phyloP scores from a whole-genome alignment of 2,113 vertebrate species.

The Hypocryptadius cinnamomeus region DNA sequence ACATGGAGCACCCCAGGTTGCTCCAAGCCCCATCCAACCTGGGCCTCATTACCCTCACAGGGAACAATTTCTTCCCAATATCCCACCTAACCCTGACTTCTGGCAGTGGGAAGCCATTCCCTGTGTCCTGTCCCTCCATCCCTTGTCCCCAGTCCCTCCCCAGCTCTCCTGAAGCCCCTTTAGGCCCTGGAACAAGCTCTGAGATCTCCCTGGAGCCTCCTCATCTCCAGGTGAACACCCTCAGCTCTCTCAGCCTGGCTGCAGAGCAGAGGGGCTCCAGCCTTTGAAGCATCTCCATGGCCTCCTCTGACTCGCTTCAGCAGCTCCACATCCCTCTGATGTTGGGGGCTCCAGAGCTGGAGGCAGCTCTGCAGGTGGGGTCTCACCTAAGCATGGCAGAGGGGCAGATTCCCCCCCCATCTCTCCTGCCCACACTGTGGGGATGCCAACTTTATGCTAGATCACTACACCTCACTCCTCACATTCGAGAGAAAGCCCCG shows the following conservation, averaged over 20 bases:
- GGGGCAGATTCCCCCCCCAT: not conserved
- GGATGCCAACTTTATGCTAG: not conserved
- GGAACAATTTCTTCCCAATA: not conserved
- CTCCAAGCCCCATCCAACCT: not conserved
- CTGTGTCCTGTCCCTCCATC: not conserved
- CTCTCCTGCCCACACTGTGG: not conserved
- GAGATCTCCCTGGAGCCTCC: not conserved
- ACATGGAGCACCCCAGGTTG: not conserved
- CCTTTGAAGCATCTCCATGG: not conserved
- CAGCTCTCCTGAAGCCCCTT: not conserved
- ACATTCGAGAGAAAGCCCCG: accelerated
- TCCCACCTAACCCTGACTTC: accelerated
- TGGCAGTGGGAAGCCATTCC: not conserved
- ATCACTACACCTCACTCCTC: not conserved
- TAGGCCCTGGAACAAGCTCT: not conserved
- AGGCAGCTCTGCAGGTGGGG: not conserved
- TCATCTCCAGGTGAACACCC: not conserved
- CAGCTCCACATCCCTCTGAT: not conserved
- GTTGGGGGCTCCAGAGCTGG: not conserved
- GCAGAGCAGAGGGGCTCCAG: not conserved
- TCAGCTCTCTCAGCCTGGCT: not conserved
- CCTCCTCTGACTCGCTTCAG: not conserved
- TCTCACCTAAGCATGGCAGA: not conserved
- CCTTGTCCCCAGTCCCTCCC: not conserved
- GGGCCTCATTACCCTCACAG: not conserved